These are phyloP conservation scores for Smutsia temminckii DNA, from an alignment of 2,797 vertebrate species.

Conservation along the genomic window DNA sequence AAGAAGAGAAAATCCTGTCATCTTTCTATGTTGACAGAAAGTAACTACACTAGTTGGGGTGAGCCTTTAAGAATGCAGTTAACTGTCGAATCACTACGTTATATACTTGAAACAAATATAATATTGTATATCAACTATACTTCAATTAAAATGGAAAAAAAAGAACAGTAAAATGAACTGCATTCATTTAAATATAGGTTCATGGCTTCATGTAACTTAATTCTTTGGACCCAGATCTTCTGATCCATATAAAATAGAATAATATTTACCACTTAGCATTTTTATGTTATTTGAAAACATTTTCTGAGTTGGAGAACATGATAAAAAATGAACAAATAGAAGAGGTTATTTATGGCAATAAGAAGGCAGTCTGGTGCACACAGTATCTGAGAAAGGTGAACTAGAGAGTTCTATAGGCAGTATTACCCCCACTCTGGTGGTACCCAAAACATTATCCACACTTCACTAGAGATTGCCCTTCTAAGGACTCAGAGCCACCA, in stretches of 20 bases:
- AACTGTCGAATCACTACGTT: no score
- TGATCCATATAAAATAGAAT: neutral
- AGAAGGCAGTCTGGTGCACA: neutral
- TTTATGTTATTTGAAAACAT: conserved; percentile 20
- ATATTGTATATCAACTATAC: no score
- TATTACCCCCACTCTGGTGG: neutral
- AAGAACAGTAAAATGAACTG: neutral
- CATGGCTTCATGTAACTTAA: neutral
- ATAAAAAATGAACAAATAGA: conserved; percentile 1
- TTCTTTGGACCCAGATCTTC: neutral
- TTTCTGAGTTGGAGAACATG: conserved; percentile 5
- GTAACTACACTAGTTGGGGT: no score
- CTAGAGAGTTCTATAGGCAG: neutral
- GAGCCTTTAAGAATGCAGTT: no score
- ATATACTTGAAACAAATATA: no score
- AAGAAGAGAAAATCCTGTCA: neutral
- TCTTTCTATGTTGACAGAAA: no score
- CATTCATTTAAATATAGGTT: neutral
- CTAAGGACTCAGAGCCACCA: neutral
- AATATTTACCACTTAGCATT: conserved; percentile 17
- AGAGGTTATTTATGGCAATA: neutral
- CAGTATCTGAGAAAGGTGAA: neutral
- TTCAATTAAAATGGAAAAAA: no score
- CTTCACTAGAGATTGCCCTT: neutral
- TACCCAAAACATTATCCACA: neutral